Percentiles rank a stretch among this genome's conserved stretches.
Evolutionary conservation across 23 tunicate genomes (phyloP).

Genomic region (Styela clava): DNA sequence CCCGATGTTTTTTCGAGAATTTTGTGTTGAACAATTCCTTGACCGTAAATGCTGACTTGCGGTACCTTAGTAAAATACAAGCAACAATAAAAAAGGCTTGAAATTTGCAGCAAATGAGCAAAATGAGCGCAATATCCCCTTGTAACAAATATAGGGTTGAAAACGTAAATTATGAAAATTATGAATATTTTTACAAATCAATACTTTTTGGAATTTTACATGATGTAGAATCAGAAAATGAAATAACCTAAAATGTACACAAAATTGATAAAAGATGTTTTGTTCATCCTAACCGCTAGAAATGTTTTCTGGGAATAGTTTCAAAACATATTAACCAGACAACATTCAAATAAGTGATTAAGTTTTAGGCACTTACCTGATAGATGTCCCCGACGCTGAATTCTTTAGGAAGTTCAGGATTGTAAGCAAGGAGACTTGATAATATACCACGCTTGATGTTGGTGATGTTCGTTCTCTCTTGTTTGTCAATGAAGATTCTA

Average conservation of each 20-base stretch:
- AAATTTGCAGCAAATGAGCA: too few relatives aligned
- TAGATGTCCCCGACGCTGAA: background rate
- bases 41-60: constrained; percentile 15
- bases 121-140: background rate
- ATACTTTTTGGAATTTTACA: too few relatives aligned
- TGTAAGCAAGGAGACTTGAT: constrained; percentile 2
- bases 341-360: too few relatives aligned
- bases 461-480: constrained; percentile 20
- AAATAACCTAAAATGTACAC: too few relatives aligned
- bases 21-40: constrained; percentile 6
- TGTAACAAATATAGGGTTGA: background rate
- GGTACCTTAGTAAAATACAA: constrained; percentile 10
- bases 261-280: too few relatives aligned
- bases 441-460: constrained; percentile 19
- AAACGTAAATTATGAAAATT: background rate
- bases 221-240: too few relatives aligned
- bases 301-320: too few relatives aligned
- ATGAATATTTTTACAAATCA: too few relatives aligned
- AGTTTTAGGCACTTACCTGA: background rate
- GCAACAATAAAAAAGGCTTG: too few relatives aligned
- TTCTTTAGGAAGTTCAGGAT: background rate
- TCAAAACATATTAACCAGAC: too few relatives aligned
- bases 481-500: constrained; percentile 12
- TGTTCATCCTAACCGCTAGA: too few relatives aligned
- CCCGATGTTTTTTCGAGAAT: background rate